These are phyloP conservation scores for Stratiolaelaps scimitus DNA, from an alignment of 1,140 invertebrate species.

Conservation along the genomic window DNA sequence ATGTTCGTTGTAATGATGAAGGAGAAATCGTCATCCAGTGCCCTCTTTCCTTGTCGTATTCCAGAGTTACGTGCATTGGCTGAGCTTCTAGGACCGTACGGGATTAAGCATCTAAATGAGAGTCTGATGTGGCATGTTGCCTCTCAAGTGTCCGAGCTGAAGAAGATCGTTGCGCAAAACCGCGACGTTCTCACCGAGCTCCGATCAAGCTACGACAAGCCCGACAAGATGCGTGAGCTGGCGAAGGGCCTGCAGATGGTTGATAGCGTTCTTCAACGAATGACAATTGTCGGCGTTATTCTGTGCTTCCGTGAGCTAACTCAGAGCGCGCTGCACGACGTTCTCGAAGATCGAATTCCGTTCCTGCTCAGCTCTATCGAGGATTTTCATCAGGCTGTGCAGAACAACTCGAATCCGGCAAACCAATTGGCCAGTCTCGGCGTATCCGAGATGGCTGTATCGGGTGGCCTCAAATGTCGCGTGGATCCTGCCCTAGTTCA, in stretches of 20 bases:
- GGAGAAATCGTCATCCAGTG: no score
- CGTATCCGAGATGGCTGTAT: conserved; percentile 91
- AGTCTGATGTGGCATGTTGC: conserved; percentile 96
- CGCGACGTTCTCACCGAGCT: conserved; percentile 78
- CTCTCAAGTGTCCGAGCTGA: conserved; percentile 91
- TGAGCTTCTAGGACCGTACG: conserved; percentile 96
- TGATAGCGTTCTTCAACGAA: conserved; percentile 83
- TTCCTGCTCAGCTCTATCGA: conserved; percentile 86
- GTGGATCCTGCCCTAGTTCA: conserved; percentile 86
- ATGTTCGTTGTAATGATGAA: no score
- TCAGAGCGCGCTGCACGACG: conserved; percentile 83
- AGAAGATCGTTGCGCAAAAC: conserved; percentile 79
- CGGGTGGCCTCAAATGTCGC: conserved; percentile 77
- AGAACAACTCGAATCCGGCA: conserved; percentile 47
- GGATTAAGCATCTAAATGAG: conserved; percentile 92
- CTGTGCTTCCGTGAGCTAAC: conserved; percentile 83
- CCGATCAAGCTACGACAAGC: conserved; percentile 90
- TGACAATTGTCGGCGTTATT: conserved; percentile 96
- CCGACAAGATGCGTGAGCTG: conserved; percentile 95
- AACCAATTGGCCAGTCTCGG: conserved; percentile 45
- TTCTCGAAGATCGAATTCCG: conserved; percentile 81
- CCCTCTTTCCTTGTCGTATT: conserved; percentile 31
- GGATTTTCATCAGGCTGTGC: conserved; percentile 83
- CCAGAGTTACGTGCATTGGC: conserved; percentile 79
- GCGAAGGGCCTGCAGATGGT: conserved; percentile 75